phyloP scores from a whole-genome alignment of 2,797 vertebrate genomes.

The Pangasius macronema region DNA sequence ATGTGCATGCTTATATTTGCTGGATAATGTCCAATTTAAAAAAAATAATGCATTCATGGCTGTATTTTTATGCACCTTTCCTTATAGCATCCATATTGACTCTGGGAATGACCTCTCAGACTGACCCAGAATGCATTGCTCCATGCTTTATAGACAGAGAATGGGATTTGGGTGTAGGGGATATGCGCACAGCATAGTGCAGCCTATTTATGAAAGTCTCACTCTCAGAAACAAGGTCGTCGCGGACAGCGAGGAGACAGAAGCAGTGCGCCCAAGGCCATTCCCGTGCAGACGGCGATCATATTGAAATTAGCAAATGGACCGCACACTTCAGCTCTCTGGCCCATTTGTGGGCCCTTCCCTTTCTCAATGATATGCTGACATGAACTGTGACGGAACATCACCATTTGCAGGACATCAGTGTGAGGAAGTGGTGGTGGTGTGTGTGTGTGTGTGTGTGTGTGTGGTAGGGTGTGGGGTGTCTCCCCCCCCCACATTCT shows the following conservation, averaged over 20 bases:
- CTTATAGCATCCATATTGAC: neutral
- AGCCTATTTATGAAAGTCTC: constrained; percentile 50
- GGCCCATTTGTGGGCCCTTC: constrained; percentile 69
- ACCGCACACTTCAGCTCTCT: constrained; percentile 70
- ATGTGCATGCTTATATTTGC: neutral
- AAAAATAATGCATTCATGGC: neutral
- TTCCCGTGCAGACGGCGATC: constrained; percentile 73
- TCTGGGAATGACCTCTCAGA: constrained; percentile 13
- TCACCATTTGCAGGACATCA: constrained; percentile 57
- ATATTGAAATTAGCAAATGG: constrained; percentile 82
- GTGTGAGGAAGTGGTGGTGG: constrained; percentile 17
- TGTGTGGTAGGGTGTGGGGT: neutral
- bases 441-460: neutral
- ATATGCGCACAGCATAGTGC: constrained; percentile 22
- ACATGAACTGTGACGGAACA: constrained; percentile 64
- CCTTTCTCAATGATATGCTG: constrained; percentile 71
- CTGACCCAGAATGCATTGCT: constrained; percentile 34
- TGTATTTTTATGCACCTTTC: constrained; percentile 5
- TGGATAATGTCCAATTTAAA: neutral
- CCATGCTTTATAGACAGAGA: constrained; percentile 26
- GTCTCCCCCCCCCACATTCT: constrained; percentile 56
- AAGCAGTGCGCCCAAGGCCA: constrained; percentile 72
- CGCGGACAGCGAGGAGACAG: constrained; percentile 47
- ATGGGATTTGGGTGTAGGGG: constrained; percentile 32
- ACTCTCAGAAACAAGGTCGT: constrained; percentile 47